Evolutionary conservation across 2,888 invertebrate genomes (phyloP), one percentile per base, ranked within the genome.

Genomic region (Octonoba sinensis): DNA sequence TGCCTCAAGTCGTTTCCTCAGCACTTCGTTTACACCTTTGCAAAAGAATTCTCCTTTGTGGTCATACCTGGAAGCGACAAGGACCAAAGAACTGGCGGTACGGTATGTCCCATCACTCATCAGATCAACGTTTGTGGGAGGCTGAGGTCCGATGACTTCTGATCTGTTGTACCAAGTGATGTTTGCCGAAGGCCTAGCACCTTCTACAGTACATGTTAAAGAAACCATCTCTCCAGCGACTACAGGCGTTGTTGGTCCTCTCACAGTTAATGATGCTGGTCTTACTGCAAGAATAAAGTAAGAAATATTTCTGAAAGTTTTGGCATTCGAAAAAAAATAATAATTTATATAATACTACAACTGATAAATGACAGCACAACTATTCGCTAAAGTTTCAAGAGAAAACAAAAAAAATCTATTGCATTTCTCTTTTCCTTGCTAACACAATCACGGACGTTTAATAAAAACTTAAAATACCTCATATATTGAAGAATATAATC

Each of bases 141-240:
- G 85, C 18, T 83, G 84, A 0, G 84, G 84, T 12, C 71, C 67
- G 16, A 86, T 85, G 12, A 85, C 83, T 76, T 86, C 85, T n/a
- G 85, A 85, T 46, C 86, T 72, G 75, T 96, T 96, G 89, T 91
- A 94, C 96, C 96, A 96, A 78, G 93, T 92, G 82, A 96, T 91
- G 86, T 92, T 92, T 13, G 96, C 96, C 0, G 94, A 92, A 0
- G 96, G 96, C 64, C 94, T 90, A 0, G 96, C 95, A 0, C 95
- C 95, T 57, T 91, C 91, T 3, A 95, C 94, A 85, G 90, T 89
- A 88, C 96, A 96, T 87, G 92, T 91, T 83, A 96, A 91, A 72
- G 93, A 91, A 72, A 96, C 93, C 86, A 93, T 91, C 11, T 93
- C 93, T 36, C 95, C 95, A 87, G 94, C 93, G 12, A 93, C 93